Conservation (phyloP, 1,140 invertebrate species). For the Drosophila subobscura region DNA sequence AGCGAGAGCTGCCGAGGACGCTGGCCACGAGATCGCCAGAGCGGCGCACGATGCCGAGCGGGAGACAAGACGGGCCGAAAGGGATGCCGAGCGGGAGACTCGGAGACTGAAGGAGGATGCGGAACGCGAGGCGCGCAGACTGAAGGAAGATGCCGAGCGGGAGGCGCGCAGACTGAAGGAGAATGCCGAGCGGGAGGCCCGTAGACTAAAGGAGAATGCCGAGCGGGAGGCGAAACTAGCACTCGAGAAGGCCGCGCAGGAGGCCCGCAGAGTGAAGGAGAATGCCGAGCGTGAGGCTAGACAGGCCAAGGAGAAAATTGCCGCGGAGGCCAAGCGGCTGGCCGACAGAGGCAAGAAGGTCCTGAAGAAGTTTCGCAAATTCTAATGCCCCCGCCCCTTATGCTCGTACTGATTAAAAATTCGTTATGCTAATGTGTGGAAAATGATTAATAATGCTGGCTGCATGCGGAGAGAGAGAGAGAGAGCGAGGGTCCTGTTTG, state of each 20-base stretch:
- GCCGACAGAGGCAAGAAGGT: conserved; percentile 2
- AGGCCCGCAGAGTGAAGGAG: neutral
- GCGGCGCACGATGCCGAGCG: conserved; percentile 3
- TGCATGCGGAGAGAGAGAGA: conserved; percentile 38
- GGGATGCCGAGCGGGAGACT: conserved; percentile 12
- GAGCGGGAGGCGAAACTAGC: neutral
- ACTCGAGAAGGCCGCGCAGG: neutral
- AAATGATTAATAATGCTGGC: conserved; percentile 52
- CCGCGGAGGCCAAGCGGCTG: neutral
- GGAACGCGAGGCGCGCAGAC: neutral
- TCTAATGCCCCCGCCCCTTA: neutral
- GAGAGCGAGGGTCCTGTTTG: conserved; percentile 30
- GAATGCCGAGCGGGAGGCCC: neutral
- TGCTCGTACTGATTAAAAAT: conserved; percentile 38
- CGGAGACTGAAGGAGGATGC: neutral
- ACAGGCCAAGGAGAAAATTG: neutral
- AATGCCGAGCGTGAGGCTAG: neutral
- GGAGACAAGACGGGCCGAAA: conserved; percentile 8
- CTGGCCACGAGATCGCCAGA: neutral
- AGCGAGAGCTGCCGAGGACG: conserved; percentile 1
- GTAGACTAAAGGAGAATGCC: neutral
- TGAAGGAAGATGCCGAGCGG: neutral
- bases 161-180: neutral
- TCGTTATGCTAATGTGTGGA: conserved; percentile 39
- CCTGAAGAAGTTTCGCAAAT: conserved; percentile 22